phyloP scores from a whole-genome alignment of 2,113 vertebrate genomes.

The Pao palembangensis region DNA sequence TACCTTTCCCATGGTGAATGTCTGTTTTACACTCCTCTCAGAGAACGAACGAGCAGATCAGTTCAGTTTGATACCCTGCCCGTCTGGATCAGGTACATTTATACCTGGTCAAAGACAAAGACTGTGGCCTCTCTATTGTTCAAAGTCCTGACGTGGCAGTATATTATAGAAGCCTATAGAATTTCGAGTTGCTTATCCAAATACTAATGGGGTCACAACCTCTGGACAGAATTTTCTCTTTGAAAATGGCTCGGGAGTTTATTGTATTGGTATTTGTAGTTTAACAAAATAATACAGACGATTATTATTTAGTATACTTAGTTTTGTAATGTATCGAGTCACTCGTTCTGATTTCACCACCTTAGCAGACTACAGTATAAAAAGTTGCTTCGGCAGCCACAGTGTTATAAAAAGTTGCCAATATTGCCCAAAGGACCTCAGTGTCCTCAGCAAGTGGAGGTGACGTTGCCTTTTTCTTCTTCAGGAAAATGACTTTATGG shows the following conservation, averaged over 20 bases:
- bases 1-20: slow-evolving; percentile 61
- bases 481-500: no score
- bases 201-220: slow-evolving; percentile 29
- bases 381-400: no score
- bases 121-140: slow-evolving; percentile 50
- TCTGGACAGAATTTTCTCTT: slow-evolving; percentile 37
- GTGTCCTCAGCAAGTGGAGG: no score
- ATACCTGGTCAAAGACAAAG: slow-evolving; percentile 64
- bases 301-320: no score
- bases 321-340: no score
- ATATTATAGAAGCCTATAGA: slow-evolving; percentile 51
- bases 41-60: slow-evolving; percentile 31
- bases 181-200: slow-evolving; percentile 43
- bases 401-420: no score
- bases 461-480: no score
- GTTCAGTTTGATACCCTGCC: slow-evolving; percentile 45
- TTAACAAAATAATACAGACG: background rate
- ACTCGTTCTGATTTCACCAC: no score
- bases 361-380: no score
- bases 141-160: slow-evolving; percentile 61
- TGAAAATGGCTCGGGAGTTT: background rate
- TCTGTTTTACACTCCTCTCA: slow-evolving; percentile 27
- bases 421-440: no score
- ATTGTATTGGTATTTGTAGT: background rate
- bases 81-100: slow-evolving; percentile 51